These are phyloP conservation scores for Zaprionus camerounensis DNA, from an alignment of 1,140 invertebrate genomes.

Conservation along the genomic window DNA sequence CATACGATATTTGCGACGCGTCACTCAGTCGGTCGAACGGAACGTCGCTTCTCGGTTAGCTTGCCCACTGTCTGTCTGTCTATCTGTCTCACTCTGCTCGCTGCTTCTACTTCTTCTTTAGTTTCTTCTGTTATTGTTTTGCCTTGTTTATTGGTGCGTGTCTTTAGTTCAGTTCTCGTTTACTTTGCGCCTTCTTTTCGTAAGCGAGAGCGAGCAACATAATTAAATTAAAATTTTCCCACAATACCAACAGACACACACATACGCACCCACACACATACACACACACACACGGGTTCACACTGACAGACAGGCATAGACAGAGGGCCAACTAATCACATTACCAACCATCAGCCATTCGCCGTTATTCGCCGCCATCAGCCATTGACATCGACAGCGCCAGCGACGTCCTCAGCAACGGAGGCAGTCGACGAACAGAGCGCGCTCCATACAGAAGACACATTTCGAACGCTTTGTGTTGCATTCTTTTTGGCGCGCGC, in stretches of 20 bases:
- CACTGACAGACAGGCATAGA: slow-evolving; percentile 40
- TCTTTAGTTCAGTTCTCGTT: slow-evolving; percentile 56
- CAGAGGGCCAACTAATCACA: slow-evolving; percentile 74
- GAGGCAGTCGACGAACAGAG: slow-evolving; percentile 51
- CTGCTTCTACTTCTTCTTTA: not conserved
- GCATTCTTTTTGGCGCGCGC: slow-evolving; percentile 75
- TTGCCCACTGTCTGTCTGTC: not conserved
- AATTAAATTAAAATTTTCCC: slow-evolving; percentile 80
- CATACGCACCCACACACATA: slow-evolving; percentile 3
- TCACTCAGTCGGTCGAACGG: slow-evolving; percentile 18
- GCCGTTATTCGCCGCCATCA: slow-evolving; percentile 35
- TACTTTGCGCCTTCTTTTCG: slow-evolving; percentile 67
- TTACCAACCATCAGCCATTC: slow-evolving; percentile 64
- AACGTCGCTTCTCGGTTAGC: slow-evolving; percentile 22
- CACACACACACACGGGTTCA: slow-evolving; percentile 12
- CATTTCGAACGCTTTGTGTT: slow-evolving; percentile 57
- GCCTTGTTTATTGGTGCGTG: slow-evolving; percentile 78
- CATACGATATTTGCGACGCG: slow-evolving; percentile 28
- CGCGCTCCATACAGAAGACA: slow-evolving; percentile 44
- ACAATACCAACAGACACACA: slow-evolving; percentile 31
- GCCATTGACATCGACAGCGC: slow-evolving; percentile 31
- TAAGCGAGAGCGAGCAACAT: slow-evolving; percentile 57
- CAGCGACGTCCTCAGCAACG: slow-evolving; percentile 43
- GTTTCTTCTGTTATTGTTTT: slow-evolving; percentile 62
- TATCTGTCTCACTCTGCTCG: slow-evolving; percentile 17